Conservation (phyloP, 2,888 invertebrate genomes). For the Clostera curtula region DNA sequence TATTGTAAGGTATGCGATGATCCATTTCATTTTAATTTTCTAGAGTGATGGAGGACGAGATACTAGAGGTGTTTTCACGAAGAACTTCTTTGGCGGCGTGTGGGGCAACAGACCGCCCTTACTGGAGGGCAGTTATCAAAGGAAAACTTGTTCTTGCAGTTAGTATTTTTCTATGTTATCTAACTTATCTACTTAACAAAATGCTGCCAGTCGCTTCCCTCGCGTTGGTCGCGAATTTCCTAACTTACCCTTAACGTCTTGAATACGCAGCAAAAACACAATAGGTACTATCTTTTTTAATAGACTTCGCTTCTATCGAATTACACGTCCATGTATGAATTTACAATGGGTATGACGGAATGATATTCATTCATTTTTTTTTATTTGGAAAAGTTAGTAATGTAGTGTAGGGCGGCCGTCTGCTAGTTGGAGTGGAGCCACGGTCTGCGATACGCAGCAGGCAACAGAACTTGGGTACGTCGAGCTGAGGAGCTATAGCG, state of each 20-base stretch:
- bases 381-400: no score
- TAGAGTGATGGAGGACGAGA: constrained; percentile 42
- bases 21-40: constrained; percentile 3
- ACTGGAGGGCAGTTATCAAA: constrained; percentile 60
- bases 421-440: no score
- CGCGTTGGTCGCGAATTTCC: no score
- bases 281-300: not conserved
- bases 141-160: constrained; percentile 79
- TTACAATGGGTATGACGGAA: no score
- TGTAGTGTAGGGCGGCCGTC: no score
- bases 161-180: constrained; percentile 51
- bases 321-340: no score
- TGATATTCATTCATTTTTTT: no score
- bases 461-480: no score
- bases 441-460: no score
- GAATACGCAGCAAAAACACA: not conserved
- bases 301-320: no score
- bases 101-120: constrained; percentile 81
- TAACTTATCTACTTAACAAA: not conserved
- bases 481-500: no score
- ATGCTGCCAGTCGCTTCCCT: no score
- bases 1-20: not conserved
- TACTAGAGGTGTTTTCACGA: constrained; percentile 47
- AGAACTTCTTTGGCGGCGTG: constrained; percentile 75
- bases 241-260: not conserved